Evolutionary conservation across 2,113 vertebrate genomes (phyloP), one percentile per base, ranked within the genome.

Genomic region (Prunella himalayana): DNA sequence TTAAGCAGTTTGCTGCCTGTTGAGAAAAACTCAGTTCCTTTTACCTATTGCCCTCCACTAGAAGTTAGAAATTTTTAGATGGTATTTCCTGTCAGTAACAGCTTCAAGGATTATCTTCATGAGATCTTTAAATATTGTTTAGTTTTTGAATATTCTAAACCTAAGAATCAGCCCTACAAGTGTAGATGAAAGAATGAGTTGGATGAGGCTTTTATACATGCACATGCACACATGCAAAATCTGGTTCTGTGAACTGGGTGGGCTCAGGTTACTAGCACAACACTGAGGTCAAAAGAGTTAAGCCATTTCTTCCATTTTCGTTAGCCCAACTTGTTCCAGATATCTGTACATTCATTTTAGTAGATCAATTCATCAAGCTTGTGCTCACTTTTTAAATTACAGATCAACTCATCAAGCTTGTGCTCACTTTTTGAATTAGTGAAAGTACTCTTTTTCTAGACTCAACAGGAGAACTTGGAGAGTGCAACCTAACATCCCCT

Each of bases 181-280:
- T 2, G 1, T 51, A 35, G 20, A 31, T 42, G 59, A 33, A 70
- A 71, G 8, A 59, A 64, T 15, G 13, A 60, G 14, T 13, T 63
- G 12, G 16, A 20, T 56, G n/a, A 68, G 21, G 37, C 13, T 77
- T 41, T 19, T 31, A 25, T 2, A 2, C 5, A 13, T 4, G 8
- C 6, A 12, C 2, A 0, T 17, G 5, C 10, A 14, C 15, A 13
- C 16, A 23, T 1, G 24, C 7, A 31, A 2, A 16, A 4, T 15
- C n/a, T 27, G 7, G 2, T 73, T 80, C 54, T 87, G 45, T 5
- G 2, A 68, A 35, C 21, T 39, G 17, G 33, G 23, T 16, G 15
- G 6, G 9, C 25, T 69, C 30, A 17, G 41, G 12, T 33, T 30
- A 63, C 20, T 50, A 77, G 15, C 1, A 17, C 68, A 68, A 3